phyloP scores from a whole-genome alignment of 1,140 invertebrate species.

The Bilobella aurantiaca region DNA sequence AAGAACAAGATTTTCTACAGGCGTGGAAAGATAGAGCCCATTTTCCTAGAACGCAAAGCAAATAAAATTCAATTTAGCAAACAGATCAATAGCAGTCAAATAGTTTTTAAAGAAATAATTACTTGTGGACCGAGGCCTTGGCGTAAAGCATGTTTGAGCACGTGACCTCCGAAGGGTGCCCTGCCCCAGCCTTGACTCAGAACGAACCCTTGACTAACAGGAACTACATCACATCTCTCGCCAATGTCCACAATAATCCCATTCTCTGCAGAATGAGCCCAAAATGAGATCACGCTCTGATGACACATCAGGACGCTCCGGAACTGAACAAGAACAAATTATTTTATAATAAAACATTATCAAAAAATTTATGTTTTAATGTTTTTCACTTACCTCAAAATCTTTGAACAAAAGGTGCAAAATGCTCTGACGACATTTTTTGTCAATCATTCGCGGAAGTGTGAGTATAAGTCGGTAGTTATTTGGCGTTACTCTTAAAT shows the following conservation, averaged over 20 bases:
- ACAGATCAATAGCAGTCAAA: too few species aligned
- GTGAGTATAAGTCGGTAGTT: conserved; percentile 42
- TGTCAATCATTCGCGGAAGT: conserved; percentile 43
- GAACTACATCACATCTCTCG: conserved; percentile 46
- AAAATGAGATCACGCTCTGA: conserved; percentile 53
- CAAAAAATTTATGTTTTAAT: background rate
- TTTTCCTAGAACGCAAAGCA: too few species aligned
- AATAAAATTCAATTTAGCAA: too few species aligned
- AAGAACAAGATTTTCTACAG: conserved; percentile 30
- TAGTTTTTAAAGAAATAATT: conserved; percentile 5
- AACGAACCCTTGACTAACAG: conserved; percentile 32
- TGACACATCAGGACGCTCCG: conserved; percentile 44
- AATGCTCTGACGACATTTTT: conserved; percentile 26
- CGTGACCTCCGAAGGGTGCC: conserved; percentile 29
- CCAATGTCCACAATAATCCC: conserved; percentile 56
- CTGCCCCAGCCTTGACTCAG: conserved; percentile 27
- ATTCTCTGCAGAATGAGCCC: conserved; percentile 52
- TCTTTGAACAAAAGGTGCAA: conserved; percentile 27
- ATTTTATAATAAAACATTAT: background rate
- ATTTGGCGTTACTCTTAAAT: conserved; percentile 42
- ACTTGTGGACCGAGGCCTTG: conserved; percentile 34
- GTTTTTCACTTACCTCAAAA: conserved; percentile 18
- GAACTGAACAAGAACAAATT: conserved; percentile 10
- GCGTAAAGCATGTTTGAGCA: conserved; percentile 28
- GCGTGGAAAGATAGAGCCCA: conserved; percentile 32